Evolutionary conservation across 2,113 vertebrate species (phyloP), one percentile per base, ranked within the genome.

Genomic region (Esox niger): DNA sequence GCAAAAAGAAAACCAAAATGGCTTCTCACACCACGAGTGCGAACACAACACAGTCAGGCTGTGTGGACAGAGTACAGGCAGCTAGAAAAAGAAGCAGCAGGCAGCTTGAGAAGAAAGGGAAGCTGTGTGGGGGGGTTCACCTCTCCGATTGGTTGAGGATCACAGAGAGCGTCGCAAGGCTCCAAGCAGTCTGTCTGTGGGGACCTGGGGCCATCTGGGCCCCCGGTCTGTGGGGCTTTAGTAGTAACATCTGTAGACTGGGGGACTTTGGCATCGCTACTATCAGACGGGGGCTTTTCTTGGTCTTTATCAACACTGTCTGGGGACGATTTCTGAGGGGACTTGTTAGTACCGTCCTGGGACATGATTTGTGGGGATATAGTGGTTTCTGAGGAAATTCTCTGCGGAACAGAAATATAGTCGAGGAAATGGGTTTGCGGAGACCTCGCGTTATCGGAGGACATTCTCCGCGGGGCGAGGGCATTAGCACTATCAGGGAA

Each of bases 131-230:
- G 61, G 54, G 54, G 57, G 57, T 88, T 90, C 93, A 98, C 96
- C 95, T 98, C 96, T 80, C 93, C 91, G 13, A 93, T 86, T 90
- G 91, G 93, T 83, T 86, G 77, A 78, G 78, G 80, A 69, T 73
- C 76, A 77, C 0, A 57, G 75, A 81, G 64, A 26, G 79, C 62
- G 67, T 85, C 65, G 6, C 57, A 15, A 1, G 78, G 70, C 69
- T 78, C 82, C 61, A 7, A 2, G 43, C 69, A 21, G 47, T 86
- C 83, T 54, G 74, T 77, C 75, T 69, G 74, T 64, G 69, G 61
- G 61, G 78, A 64, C 26, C 20, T 46, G 1, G 60, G 62, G 1
- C 63, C 2, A 47, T 82, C 69, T 3, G 82, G 74, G 61, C 82
- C 78, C 68, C 82, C 79, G 59, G 85, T 78, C 47, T 81, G 75